A percentile compares a stretch with the other conserved stretches of the same genome.
Evolutionary conservation across 2,113 vertebrate species (phyloP).

Genomic region (Hemibagrus wyckioides): DNA sequence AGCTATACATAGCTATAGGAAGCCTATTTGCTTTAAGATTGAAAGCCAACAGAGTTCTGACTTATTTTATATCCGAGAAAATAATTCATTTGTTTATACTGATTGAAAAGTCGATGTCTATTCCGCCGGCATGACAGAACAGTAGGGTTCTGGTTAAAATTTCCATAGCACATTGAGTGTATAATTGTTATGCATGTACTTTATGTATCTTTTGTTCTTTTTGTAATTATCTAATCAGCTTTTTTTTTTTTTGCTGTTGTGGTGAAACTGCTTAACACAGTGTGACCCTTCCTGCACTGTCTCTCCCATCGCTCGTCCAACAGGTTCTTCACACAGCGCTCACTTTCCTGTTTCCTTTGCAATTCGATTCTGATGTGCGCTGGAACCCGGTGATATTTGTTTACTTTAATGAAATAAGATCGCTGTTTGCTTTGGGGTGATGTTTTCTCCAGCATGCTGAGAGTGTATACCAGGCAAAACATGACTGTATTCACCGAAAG

Average conservation of each 20-base stretch:
- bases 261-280: background rate
- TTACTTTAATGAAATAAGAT: slow-evolving; percentile 31
- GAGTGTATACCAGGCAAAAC: background rate
- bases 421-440: slow-evolving; percentile 1
- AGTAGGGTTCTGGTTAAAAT: background rate
- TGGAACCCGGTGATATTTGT: slow-evolving; percentile 25
- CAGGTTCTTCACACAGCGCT: slow-evolving; percentile 35
- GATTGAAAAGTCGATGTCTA: too few species aligned
- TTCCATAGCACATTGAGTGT: background rate
- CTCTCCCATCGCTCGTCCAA: slow-evolving; percentile 23
- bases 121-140: too few species aligned
- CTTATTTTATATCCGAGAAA: too few species aligned
- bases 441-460: background rate
- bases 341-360: slow-evolving; percentile 25
- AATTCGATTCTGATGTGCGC: slow-evolving; percentile 23
- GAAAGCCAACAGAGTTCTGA: too few species aligned
- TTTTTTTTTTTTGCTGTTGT: background rate
- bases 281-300: background rate
- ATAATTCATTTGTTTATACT: too few species aligned
- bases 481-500: background rate
- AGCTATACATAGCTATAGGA: background rate
- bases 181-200: background rate
- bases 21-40: background rate
- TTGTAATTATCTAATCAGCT: background rate
- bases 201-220: background rate